Conservation (phyloP, 2,113 vertebrate genomes). For the Tragelaphus scriptus region DNA sequence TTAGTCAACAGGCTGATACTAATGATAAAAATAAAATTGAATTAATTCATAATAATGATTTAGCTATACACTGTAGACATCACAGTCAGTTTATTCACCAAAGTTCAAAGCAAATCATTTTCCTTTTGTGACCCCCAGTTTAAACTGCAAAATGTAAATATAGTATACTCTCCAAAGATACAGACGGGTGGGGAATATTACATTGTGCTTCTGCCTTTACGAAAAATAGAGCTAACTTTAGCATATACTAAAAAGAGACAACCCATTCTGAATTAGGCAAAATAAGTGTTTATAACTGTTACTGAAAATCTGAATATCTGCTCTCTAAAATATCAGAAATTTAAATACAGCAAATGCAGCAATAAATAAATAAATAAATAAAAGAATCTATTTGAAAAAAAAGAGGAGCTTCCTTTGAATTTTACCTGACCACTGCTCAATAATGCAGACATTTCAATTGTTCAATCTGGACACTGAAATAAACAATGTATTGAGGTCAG, state of each 20-base stretch:
- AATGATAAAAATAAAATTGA: background rate
- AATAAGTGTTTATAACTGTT: background rate
- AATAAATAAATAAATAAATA: background rate
- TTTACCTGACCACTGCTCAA: background rate
- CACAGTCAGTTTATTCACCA: background rate
- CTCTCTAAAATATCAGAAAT: background rate
- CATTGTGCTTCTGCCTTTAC: background rate
- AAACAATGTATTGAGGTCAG: background rate
- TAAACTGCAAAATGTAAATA: background rate
- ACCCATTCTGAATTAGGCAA: background rate
- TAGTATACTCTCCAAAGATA: background rate
- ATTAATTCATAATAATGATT: background rate
- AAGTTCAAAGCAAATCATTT: background rate
- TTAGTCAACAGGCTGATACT: background rate
- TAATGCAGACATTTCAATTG: background rate
- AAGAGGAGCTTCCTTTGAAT: background rate
- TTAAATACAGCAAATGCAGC: background rate
- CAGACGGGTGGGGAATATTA: background rate
- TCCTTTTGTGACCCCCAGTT: background rate
- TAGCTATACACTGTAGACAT: background rate
- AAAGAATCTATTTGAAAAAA: background rate
- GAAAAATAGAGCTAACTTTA: background rate
- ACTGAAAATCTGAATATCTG: background rate
- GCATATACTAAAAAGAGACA: background rate
- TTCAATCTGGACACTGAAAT: background rate